Evolutionary conservation across 2,797 vertebrate genomes (phyloP), one percentile per base, ranked within the genome.

Genomic region (Alectoris magna): DNA sequence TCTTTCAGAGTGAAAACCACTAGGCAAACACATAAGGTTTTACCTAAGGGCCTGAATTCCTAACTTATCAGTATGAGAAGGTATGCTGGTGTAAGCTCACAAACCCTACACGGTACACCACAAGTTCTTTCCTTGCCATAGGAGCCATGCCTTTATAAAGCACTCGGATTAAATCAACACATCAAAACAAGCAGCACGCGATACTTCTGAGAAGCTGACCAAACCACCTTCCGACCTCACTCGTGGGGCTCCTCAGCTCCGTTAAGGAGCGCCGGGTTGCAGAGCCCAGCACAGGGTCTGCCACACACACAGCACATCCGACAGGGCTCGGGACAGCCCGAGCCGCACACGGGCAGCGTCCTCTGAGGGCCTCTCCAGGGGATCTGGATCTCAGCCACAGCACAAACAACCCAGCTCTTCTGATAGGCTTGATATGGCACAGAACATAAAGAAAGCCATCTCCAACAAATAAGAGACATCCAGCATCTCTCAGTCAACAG

Each of bases 221-320:
- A 27, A 38, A 46, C 27, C 48, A 7, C 19, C 34, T 58, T 22
- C 22, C 58, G 68, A 55, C 48, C 79, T 62, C 36, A 36, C 29
- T 70, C 26, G 51, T 48, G 41, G 41, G 67, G 34, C 70, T 84
- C 43, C 60, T 83, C 56, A 27, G 80, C 76, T 90, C 75, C 70
- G 64, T 64, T 46, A 76, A 73, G 79, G 69, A 48, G 66, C 86
- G 51, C 94, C 91, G 67, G 91, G 78, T 91, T 18, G 62, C 81
- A 87, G 90, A 96, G 78, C 71, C 56, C 71, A 84, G 43, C 72
- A 94, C 71, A 93, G 95, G 93, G 87, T 86, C 86, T 76, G 77
- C 56, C 69, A 22, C 6, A 63, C 70, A 64, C 1, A 48, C 26
- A 38, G 71, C 56, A 60, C 9, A 3, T 27, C 23, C 0, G 63